Evolutionary conservation across 1,140 invertebrate species (phyloP).

Genomic region (Venturia canescens): DNA sequence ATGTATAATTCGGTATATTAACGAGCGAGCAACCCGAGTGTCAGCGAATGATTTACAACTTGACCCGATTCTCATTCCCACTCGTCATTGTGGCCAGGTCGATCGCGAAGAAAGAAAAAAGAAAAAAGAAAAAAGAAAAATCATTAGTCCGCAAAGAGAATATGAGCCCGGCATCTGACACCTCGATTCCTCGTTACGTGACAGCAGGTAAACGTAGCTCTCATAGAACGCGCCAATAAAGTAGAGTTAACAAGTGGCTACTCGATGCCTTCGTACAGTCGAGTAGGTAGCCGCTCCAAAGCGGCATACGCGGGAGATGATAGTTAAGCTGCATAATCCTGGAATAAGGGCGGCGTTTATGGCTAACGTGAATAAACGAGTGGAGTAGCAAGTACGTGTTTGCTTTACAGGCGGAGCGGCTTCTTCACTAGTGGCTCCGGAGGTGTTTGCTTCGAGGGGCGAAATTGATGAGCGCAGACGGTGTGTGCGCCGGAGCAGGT

Average conservation of each 20-base stretch:
- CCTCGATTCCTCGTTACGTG: neutral
- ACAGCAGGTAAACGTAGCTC: conserved; percentile 59
- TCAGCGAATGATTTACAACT: too few species aligned
- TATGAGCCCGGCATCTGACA: neutral
- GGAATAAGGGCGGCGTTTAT: conserved; percentile 10
- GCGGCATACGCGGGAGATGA: neutral
- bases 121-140: too few species aligned
- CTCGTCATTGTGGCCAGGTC: too few species aligned
- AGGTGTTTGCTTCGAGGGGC: conserved; percentile 50
- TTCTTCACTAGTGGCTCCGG: conserved; percentile 20
- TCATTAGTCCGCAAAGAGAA: neutral
- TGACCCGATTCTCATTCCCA: too few species aligned
- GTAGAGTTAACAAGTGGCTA: conserved; percentile 64
- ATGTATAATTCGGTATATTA: too few species aligned
- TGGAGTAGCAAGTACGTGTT: conserved; percentile 15
- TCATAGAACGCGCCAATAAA: conserved; percentile 63
- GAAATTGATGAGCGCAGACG: conserved; percentile 60
- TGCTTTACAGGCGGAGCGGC: neutral
- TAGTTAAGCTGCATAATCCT: conserved; percentile 18
- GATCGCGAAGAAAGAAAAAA: too few species aligned
- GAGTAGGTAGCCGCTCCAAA: neutral
- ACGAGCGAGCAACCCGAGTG: too few species aligned
- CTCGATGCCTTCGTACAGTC: neutral
- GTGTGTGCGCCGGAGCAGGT: conserved; percentile 7
- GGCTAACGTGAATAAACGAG: conserved; percentile 64